Base-by-base conservation (phyloP, 2,113 vertebrate genomes). In the Cinclus mexicanus region DNA sequence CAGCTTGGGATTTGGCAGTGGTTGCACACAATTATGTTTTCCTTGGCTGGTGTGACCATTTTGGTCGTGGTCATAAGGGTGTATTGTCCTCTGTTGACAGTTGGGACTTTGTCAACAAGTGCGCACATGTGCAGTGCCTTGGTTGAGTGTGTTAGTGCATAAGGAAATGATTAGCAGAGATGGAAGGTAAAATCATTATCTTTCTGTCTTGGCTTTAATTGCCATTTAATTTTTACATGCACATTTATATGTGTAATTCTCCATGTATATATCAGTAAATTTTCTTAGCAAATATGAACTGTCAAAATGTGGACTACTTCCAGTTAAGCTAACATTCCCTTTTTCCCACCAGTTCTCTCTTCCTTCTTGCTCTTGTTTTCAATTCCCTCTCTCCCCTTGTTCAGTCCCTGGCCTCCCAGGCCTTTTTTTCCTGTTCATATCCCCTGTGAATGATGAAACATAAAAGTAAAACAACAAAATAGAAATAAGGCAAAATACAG, bases 151-250 rank as follows among this genome's bases (percentile, higher is more conserved):
- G 67, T 76, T 59, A 67, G 52, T 4, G 3, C 94, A 87, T 97
- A 86, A 90, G 93, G 94, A 94, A 96, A 44, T 88, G 90, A 88
- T 95, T 96, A 94, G 44, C 68, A 67, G 85, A 92, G 71, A 52
- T 56, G 75, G 79, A 90, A 88, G 56, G 42, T 70, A 88, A 90
- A 94, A 52, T 94, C 18, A 37, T 95, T 93, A 81, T 77, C 68
- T 90, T 93, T 60, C 50, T 78, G 47, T 44, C 76, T 87, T 50
- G 75, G 52, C 44, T 94, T 87, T 88, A 95, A 91, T 86, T 92
- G 31, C 22, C 24, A 12, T 90, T 83, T 94, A 89, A 87, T 95
- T 95, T 95, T 90, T 89, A 71, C 41, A 17, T 78, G 16, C 37
- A 49, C 22, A 41, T 68, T 92, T 92, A 28, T 80, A 18, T 53